Percentiles rank a stretch among this genome's conserved stretches.
Evolutionary conservation across 2,888 invertebrate genomes (phyloP).

Genomic region (Rhyacophila evoluta): DNA sequence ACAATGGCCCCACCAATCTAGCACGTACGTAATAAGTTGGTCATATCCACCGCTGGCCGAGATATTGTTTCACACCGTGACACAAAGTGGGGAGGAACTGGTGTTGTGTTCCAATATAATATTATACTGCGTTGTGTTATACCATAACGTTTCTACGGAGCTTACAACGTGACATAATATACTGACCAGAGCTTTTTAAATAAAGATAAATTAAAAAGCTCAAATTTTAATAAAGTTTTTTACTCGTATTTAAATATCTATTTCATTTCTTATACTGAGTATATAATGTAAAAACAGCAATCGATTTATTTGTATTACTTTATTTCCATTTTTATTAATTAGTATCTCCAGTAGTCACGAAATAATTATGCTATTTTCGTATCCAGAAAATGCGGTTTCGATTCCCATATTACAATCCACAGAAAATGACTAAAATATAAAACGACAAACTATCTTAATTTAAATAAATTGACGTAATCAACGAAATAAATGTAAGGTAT

Average conservation of each 20-base stretch:
- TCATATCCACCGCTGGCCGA: not conserved
- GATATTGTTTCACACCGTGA: not conserved
- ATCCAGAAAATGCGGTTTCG: no score
- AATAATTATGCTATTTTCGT: no score
- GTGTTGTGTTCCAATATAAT: not conserved
- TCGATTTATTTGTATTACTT: no score
- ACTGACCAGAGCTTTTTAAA: not conserved
- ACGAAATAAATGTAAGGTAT: no score
- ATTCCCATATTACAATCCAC: no score
- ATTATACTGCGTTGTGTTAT: not conserved
- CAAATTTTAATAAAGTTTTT: not conserved
- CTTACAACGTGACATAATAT: constrained; percentile 7
- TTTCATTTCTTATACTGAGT: no score
- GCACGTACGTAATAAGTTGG: constrained; percentile 12
- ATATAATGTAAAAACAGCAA: no score
- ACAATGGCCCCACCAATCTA: not conserved
- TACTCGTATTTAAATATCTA: not conserved
- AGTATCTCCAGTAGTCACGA: no score
- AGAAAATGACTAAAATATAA: no score
- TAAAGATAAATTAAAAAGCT: not conserved
- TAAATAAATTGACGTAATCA: no score
- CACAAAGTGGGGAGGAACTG: constrained; percentile 19
- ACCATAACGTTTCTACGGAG: not conserved
- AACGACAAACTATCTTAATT: no score
- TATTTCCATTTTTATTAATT: no score